Evolutionary conservation across 2,797 vertebrate species (phyloP), one percentile per base, ranked within the genome.

Genomic region (Microctenopoma lineatum): DNA sequence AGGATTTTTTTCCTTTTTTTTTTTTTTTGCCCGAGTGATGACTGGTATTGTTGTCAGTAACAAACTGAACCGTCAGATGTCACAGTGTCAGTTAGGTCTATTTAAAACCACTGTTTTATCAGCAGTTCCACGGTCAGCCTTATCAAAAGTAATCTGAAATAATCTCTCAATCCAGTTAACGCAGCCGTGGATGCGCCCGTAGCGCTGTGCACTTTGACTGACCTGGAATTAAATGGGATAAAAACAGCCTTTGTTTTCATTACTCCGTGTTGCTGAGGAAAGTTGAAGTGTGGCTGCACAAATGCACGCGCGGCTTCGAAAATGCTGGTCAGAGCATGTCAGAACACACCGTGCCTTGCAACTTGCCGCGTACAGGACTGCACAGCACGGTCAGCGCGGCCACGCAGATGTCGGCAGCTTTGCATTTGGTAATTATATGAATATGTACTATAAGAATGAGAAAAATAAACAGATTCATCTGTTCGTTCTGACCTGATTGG

Each of bases 121-220:
- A 45, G 50, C 55, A 58, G 25, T 48, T 60, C 46, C 64, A 21
- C 21, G 5, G 45, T 59, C 32, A 58, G 48, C 46, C 32, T 65
- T 50, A 65, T 84, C 53, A 60, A 67, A 75, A 65, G 59, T 72
- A 84, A 82, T 84, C 81, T 76, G 69, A 27, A 32, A 57, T 84
- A 84, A 82, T 72, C 72, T 80, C 73, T 78, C 55, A 82, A 82
- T 85, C 80, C 75, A 75, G 51, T 87, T 86, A 81, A 52, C 50
- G 38, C 69, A 42, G 47, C 64, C 61, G 21, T 58, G 61, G 70
- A 76, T 63, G 38, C 58, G 21, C 65, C 60, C 53, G 32, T 66
- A 61, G 54, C 59, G 32, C 45, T 6, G 4, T 53, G 52, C 54
- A 52, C 26, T 75, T 52, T 16, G 2, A 61, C n/a, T 16, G 16